Conservation (phyloP, 2,888 invertebrate genomes). For the Coremacera marginata region DNA sequence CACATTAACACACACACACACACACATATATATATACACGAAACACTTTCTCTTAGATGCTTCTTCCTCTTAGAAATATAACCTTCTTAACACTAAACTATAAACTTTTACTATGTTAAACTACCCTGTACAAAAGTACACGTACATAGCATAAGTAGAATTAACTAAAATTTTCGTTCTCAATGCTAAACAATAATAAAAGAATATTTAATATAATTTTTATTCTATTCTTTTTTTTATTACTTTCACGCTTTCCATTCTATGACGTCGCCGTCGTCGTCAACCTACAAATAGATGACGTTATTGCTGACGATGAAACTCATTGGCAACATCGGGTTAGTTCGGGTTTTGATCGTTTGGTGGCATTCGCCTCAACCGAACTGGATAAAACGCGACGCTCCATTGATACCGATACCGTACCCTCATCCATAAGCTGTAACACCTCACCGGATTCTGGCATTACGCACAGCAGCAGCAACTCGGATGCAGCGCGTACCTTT, state of each 20-base stretch:
- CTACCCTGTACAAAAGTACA: too few species aligned
- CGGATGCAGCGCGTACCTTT: constrained; percentile 66
- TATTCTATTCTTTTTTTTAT: constrained; percentile 1
- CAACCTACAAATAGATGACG: constrained; percentile 61
- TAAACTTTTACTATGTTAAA: too few species aligned
- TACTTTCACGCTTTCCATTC: constrained; percentile 14
- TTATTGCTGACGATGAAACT: constrained; percentile 79
- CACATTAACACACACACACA: too few species aligned
- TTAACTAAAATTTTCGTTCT: too few species aligned
- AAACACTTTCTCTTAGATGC: too few species aligned
- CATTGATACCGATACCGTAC: constrained; percentile 77
- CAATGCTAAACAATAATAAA: too few species aligned
- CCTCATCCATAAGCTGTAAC: constrained; percentile 75
- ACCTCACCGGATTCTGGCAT: constrained; percentile 90
- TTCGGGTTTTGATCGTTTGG: constrained; percentile 92
- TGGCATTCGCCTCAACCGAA: constrained; percentile 93
- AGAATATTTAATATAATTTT: not conserved
- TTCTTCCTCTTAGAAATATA: too few species aligned
- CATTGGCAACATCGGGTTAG: constrained; percentile 95
- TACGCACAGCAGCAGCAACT: constrained; percentile 76
- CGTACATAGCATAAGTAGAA: too few species aligned
- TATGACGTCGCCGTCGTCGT: not conserved
- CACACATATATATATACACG: too few species aligned
- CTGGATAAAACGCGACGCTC: constrained; percentile 87
- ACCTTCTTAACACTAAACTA: too few species aligned